Base-by-base conservation (phyloP, 2,113 vertebrate species). In the Rhinopomastus cyanomelas region DNA sequence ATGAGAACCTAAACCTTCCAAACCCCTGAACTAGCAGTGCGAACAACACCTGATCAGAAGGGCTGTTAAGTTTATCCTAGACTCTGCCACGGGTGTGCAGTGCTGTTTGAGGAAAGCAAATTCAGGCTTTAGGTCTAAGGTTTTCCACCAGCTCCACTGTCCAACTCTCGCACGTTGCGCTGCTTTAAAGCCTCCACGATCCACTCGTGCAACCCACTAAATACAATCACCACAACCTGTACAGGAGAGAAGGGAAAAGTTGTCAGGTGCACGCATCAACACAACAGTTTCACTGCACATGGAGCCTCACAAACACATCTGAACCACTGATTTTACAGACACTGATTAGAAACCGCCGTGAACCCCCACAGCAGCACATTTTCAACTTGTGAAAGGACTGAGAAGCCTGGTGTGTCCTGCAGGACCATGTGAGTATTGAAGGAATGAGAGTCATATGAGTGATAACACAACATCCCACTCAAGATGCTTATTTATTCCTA, bases 201-300 rank as follows among this genome's bases (percentile, higher is more conserved):
- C 75, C 1, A 2, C 42, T 78, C 29, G 46, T 53, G 88, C 49
- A 87, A 27, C 88, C 81, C 79, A 82, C 78, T 85, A 76, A 60
- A 53, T 59, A 84, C 22, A 65, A 76, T 96, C 77, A 74, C 55
- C 83, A 78, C 77, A 72, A 48, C 75, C 78, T 96, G 87, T 37
- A 75, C 46, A 91, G 64, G 26, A 89, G 11, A 92, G 22, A 25
- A 30, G 5, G 15, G 6, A 37, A 27, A 84, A 27, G 30, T 2
- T 71, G 39, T 88, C 32, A 93, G 71, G 4, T 69, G 12, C 22
- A 14, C 9, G 13, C 32, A 85, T 42, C 27, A 76, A 75, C 90
- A 42, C 48, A 78, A 53, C 26, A 53, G 11, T 85, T 81, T 32
- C 19, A 59, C 62, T 72, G n/a, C 37, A 61, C 32, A 79, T 51